These are phyloP conservation scores for Coptodon rendalli DNA, from an alignment of 2,113 vertebrate genomes.

Conservation along the genomic window DNA sequence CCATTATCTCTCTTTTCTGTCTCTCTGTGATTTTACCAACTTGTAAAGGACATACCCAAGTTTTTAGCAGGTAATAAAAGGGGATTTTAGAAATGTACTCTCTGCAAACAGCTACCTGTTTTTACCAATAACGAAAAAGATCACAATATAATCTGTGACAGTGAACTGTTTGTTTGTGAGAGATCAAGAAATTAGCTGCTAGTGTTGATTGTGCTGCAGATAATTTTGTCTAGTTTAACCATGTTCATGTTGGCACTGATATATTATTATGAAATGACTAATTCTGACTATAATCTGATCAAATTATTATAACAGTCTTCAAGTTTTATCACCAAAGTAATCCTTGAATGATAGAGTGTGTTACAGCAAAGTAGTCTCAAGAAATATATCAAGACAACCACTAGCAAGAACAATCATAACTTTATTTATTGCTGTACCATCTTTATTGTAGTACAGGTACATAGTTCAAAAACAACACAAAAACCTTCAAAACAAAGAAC, in stretches of 20 bases:
- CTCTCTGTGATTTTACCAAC: neutral
- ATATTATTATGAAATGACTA: neutral
- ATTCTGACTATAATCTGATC: neutral
- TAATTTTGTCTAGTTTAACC: neutral
- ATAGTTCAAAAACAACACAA: neutral
- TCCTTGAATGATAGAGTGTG: neutral
- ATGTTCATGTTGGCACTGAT: neutral
- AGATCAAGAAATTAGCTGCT: neutral
- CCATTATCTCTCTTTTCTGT: neutral
- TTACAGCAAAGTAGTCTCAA: neutral
- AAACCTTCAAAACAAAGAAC: neutral
- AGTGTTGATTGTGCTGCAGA: neutral
- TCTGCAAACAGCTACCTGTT: neutral
- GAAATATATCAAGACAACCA: neutral
- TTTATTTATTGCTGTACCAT: neutral
- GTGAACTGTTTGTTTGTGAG: neutral
- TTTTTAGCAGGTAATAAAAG: neutral
- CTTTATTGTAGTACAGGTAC: neutral
- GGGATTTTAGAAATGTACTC: neutral
- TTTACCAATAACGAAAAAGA: neutral
- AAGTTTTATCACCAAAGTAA: neutral
- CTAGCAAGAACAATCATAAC: neutral
- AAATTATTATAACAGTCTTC: neutral
- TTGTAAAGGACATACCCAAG: neutral
- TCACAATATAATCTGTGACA: neutral